A percentile compares a stretch with the other conserved stretches of the same genome.
Conservation (phyloP, 2,888 invertebrate species). For the Cryptosula pallasiana region DNA sequence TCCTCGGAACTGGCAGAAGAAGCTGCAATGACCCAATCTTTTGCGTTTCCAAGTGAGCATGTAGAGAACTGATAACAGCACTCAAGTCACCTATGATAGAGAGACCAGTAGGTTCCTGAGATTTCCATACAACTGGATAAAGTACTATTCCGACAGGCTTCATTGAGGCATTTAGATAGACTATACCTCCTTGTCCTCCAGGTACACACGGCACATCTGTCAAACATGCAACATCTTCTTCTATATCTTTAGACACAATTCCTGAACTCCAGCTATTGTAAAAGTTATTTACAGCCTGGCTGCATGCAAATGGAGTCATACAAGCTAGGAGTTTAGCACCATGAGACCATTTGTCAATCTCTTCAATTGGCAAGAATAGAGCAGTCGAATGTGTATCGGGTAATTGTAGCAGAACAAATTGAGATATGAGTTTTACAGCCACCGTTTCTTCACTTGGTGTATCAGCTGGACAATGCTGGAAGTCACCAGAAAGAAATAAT, state of each 20-base stretch:
- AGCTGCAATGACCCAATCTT: neutral
- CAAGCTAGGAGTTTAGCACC: neutral
- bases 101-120: neutral
- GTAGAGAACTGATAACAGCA: neutral
- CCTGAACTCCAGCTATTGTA: slow-evolving; percentile 8
- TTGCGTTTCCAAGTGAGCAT: neutral
- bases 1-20: neutral
- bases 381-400: neutral
- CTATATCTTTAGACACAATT: slow-evolving; percentile 3
- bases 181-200: slow-evolving; percentile 7
- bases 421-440: neutral
- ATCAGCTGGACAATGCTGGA: neutral
- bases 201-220: neutral
- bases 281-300: neutral
- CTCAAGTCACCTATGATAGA: neutral
- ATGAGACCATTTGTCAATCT: neutral
- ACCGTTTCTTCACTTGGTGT: neutral
- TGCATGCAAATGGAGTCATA: neutral
- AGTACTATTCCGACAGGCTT: neutral
- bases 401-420: neutral
- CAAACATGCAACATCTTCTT: neutral
- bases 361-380: neutral
- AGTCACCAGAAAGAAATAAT: neutral
- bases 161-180: neutral
- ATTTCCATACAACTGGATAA: slow-evolving; percentile 5